Evolutionary conservation across 2,888 invertebrate genomes (phyloP).

Genomic region (Drosophila mayaguana): DNA sequence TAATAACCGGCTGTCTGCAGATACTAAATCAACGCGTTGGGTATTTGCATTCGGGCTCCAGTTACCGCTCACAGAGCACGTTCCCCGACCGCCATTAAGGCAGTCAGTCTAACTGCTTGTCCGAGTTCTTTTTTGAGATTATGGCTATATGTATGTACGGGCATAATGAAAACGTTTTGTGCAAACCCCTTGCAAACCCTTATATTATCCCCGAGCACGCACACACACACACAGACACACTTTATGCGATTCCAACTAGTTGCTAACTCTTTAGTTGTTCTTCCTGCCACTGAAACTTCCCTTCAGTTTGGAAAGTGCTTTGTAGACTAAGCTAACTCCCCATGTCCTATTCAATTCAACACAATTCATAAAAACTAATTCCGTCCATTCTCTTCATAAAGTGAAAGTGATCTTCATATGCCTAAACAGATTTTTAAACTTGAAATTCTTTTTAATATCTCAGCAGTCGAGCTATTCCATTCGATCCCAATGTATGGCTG

Average conservation of each 20-base stretch:
- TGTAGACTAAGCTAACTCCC: background rate
- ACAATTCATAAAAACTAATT: background rate
- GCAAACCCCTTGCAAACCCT: constrained; percentile 17
- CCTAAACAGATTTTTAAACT: background rate
- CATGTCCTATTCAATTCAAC: background rate
- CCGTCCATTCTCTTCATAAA: background rate
- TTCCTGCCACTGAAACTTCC: constrained; percentile 33
- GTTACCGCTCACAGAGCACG: constrained; percentile 42
- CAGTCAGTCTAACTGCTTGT: constrained; percentile 26
- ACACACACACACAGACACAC: background rate
- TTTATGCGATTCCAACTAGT: constrained; percentile 25
- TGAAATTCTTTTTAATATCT: background rate
- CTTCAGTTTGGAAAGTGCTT: constrained; percentile 22
- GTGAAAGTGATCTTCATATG: background rate
- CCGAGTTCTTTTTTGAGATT: constrained; percentile 50
- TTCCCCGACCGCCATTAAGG: constrained; percentile 33
- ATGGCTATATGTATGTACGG: constrained; percentile 41
- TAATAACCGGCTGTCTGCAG: constrained; percentile 78
- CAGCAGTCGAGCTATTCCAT: background rate
- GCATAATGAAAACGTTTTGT: constrained; percentile 49
- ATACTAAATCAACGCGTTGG: constrained; percentile 80
- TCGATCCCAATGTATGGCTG: background rate
- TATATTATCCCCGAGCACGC: constrained; percentile 19
- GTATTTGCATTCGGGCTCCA: constrained; percentile 49
- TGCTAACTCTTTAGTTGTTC: constrained; percentile 32